Percentiles rank a stretch among this genome's conserved stretches.
Evolutionary conservation across 1,140 invertebrate genomes (phyloP).

Genomic region (Drosophila prosaltans): DNA sequence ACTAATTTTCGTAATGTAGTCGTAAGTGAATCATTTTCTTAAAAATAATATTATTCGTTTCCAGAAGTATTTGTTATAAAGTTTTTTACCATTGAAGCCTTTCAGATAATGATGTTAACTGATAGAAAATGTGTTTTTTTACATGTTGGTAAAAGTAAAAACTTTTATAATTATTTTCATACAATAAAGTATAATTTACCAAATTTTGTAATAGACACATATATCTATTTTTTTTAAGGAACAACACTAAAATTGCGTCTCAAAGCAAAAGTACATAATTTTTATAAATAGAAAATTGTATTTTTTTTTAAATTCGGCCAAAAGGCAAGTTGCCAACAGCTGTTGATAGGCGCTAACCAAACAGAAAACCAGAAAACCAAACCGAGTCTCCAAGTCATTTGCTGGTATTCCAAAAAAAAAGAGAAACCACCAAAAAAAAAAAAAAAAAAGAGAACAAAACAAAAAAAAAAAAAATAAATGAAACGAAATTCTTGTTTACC

Average conservation of each 20-base stretch:
- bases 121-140: too few relatives aligned
- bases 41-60: too few relatives aligned
- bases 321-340: conserved; percentile 39
- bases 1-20: too few relatives aligned
- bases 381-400: conserved; percentile 40
- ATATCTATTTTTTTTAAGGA: not conserved
- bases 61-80: too few relatives aligned
- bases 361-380: conserved; percentile 43
- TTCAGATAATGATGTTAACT: too few relatives aligned
- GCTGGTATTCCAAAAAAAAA: conserved; percentile 41
- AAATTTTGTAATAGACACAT: too few relatives aligned
- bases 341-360: conserved; percentile 17
- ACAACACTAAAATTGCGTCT: not conserved
- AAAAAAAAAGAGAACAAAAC: not conserved
- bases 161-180: too few relatives aligned
- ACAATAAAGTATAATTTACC: too few relatives aligned
- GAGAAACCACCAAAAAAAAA: conserved; percentile 21
- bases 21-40: too few relatives aligned
- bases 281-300: conserved; percentile 22
- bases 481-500: conserved; percentile 55
- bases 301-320: conserved; percentile 21
- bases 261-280: not conserved
- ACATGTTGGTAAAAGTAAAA: too few relatives aligned
- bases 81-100: too few relatives aligned
- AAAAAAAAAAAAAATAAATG: conserved; percentile 14